These are phyloP conservation scores for Umimayanthus chanpuru DNA, from an alignment of 92 coral and sea anemone species.

Conservation along the genomic window DNA sequence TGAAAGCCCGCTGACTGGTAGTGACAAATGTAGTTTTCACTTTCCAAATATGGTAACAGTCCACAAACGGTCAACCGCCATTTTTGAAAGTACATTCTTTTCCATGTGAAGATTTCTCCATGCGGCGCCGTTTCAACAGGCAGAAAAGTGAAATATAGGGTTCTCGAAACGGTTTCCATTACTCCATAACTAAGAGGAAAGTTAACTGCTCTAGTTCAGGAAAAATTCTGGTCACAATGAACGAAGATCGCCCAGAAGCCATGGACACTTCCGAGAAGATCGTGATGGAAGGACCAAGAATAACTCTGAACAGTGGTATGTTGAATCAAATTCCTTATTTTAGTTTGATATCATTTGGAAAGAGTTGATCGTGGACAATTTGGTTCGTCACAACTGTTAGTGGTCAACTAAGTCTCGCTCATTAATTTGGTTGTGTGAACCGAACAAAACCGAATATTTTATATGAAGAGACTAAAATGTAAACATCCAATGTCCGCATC, in stretches of 20 bases:
- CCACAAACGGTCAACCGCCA: conserved; percentile 80
- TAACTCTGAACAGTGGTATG: conserved; percentile 33
- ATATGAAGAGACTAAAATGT: no score
- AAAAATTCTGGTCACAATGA: conserved; percentile 1
- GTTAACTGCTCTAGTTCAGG: not conserved
- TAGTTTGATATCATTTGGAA: not conserved
- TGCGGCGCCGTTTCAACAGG: not conserved
- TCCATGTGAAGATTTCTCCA: conserved; percentile 18
- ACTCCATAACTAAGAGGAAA: not conserved
- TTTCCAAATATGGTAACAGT: conserved; percentile 29
- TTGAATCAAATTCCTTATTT: not conserved
- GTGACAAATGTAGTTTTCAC: not conserved
- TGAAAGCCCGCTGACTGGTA: not conserved
- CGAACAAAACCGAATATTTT: not conserved
- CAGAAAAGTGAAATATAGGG: not conserved
- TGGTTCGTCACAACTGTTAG: not conserved
- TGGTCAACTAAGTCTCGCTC: not conserved
- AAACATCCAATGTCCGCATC: not conserved
- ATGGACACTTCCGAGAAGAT: conserved; percentile 27
- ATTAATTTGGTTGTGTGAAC: not conserved
- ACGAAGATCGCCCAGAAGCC: conserved; percentile 24
- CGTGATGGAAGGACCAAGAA: conserved; percentile 5
- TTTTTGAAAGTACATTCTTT: conserved; percentile 69
- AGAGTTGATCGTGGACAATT: not conserved
- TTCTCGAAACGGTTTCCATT: not conserved